Base-by-base conservation (phyloP, 2,113 vertebrate genomes). In the Toxotes chatareus region DNA sequence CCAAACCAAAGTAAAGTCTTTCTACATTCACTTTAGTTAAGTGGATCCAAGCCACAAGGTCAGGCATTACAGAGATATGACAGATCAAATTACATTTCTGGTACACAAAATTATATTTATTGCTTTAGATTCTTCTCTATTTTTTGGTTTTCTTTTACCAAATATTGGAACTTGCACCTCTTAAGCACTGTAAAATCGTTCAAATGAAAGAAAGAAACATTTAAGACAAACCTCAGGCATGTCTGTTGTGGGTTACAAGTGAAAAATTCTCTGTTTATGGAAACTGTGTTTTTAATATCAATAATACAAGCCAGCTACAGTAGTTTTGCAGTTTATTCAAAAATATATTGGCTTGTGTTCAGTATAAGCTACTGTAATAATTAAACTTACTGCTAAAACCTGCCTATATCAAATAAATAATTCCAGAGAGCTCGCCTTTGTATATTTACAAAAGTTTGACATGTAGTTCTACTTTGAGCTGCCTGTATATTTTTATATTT, bases 401-500 rank as follows among this genome's bases (percentile, higher is more conserved):
- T 71, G 1, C 32, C 49, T 51, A 11, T 27, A 13, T 16, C 53
- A 44, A 56, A n/a, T 53, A 47, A 34, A 57, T n/a, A 40, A 65
- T 40, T 67, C 36, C 21, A 53, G 38, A 64, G 64, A 73, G 55
- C 23, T 75, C 53, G 79, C 61, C 71, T 86, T 83, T 82, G n/a
- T 81, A 78, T 42, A 55, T 64, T 62, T 46, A 31, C 42, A 61
- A 78, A 71, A 49, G 9, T 78, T 66, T 53, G 47, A 75, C 51
- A 66, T 70, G 76, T 90, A 86, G 89, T 73, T 83, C 55, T 63
- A 53, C 51, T 63, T 73, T 51, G 31, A 82, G 64, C 79, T 89
- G 75, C 83, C 27, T 89, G 51, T 89, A 76, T 87, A 86, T 89
- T 88, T 89, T 88, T 87, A 17, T 87, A 89, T 80, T 73, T 55